These are phyloP conservation scores for Procambarus clarkii DNA, from an alignment of 1,140 invertebrate genomes.

Conservation along the genomic window DNA sequence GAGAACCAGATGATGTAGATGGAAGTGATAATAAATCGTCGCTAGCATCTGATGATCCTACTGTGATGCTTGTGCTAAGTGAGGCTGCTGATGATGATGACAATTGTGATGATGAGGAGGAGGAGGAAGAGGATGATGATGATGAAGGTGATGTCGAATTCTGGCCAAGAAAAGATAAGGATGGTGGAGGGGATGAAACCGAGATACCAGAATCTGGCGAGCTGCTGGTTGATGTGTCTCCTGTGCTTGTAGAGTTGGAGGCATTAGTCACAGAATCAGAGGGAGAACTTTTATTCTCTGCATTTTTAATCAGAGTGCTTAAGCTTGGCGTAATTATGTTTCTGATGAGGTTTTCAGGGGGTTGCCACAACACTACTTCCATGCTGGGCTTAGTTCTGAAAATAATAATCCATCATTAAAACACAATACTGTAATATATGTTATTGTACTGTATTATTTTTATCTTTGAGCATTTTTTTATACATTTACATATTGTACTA, in stretches of 20 bases:
- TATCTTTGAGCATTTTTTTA: too few relatives aligned
- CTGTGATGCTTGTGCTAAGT: neutral
- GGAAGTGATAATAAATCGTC: conserved; percentile 53
- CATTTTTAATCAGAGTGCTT: neutral
- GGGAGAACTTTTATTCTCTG: neutral
- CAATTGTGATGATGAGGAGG: neutral
- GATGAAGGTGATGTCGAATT: neutral
- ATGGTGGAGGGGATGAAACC: conserved; percentile 26
- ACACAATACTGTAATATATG: too few relatives aligned
- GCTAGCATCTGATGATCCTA: neutral
- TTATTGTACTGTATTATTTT: too few relatives aligned
- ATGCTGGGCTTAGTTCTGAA: conserved; percentile 53
- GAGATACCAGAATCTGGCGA: conserved; percentile 44
- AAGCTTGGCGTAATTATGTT: conserved; percentile 35
- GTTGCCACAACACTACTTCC: conserved; percentile 61
- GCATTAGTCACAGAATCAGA: neutral
- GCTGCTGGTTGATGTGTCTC: neutral
- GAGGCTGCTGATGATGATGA: neutral
- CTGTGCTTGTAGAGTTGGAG: neutral
- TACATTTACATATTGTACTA: too few relatives aligned
- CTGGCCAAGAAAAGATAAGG: neutral
- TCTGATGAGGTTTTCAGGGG: conserved; percentile 31
- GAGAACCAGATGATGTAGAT: conserved; percentile 51
- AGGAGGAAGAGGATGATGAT: neutral
- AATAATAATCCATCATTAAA: neutral